phyloP scores from a whole-genome alignment of 2,888 invertebrate genomes.

The Philhelius pedissequus region DNA sequence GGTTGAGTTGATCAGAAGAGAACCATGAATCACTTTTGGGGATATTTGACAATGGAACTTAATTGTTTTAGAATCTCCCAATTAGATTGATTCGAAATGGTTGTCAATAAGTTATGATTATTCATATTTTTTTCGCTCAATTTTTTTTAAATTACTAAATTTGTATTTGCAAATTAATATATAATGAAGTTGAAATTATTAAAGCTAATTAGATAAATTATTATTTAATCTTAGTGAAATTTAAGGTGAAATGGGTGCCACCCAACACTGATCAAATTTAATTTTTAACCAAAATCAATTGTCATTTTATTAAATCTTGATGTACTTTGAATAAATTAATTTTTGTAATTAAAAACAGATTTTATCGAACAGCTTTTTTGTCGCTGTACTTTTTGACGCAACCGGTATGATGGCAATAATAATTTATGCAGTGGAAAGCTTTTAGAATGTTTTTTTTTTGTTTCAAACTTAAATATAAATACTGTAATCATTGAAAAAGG shows the following conservation, averaged over 20 bases:
- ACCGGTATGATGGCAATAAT: background rate
- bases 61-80: background rate
- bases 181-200: background rate
- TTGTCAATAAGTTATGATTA: background rate
- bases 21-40: background rate
- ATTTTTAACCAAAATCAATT: background rate
- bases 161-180: background rate
- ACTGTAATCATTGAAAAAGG: background rate
- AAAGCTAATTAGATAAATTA: background rate
- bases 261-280: background rate
- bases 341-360: background rate
- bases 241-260: background rate
- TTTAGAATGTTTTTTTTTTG: background rate
- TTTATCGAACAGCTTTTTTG: background rate
- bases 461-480: too few relatives aligned
- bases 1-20: background rate
- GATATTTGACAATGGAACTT: background rate
- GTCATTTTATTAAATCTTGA: background rate
- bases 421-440: slow-evolving; percentile 14
- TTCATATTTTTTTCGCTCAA: background rate
- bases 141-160: background rate
- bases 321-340: background rate
- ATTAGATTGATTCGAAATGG: background rate
- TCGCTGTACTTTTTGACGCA: background rate
- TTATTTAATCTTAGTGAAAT: background rate